Evolutionary conservation across 92 coral and sea anemone species (phyloP).

Genomic region (Galaxea fascicularis): DNA sequence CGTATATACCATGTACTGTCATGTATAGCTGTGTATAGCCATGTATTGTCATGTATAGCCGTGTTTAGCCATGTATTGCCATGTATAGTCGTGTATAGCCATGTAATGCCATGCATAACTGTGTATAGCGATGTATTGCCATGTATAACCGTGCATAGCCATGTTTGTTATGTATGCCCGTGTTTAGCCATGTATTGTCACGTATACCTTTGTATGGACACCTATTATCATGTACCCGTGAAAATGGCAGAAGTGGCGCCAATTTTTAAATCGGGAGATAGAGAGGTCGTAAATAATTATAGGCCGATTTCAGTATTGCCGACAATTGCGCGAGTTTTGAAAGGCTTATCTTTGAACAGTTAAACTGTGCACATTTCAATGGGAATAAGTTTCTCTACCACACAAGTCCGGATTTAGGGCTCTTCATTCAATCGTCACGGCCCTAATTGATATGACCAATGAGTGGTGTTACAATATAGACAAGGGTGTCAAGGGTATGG

Average conservation of each 20-base stretch:
- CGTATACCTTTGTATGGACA: too few species aligned
- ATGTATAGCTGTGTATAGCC: too few species aligned
- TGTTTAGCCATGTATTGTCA: too few species aligned
- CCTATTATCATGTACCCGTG: too few species aligned
- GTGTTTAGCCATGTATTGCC: too few species aligned
- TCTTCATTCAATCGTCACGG: slow-evolving; percentile 18
- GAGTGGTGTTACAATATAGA: slow-evolving; percentile 18
- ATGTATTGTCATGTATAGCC: too few species aligned
- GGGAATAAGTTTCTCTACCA: background rate
- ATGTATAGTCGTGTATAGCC: too few species aligned
- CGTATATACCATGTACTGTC: too few species aligned
- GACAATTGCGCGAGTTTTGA: slow-evolving; percentile 23
- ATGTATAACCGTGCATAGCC: too few species aligned
- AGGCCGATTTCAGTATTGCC: slow-evolving; percentile 19
- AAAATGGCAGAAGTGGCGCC: slow-evolving; percentile 8
- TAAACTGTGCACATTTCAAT: background rate
- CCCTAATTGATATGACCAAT: slow-evolving; percentile 10
- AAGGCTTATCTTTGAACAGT: slow-evolving; percentile 5
- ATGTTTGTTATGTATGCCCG: too few species aligned
- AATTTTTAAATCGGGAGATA: slow-evolving; percentile 12
- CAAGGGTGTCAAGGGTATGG: slow-evolving; percentile 20
- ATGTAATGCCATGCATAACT: too few species aligned
- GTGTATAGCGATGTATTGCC: too few species aligned
- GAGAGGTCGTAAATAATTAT: background rate
- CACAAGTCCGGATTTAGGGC: slow-evolving; percentile 1